Conservation (phyloP, 1,140 invertebrate genomes). For the Telenomus remus region DNA sequence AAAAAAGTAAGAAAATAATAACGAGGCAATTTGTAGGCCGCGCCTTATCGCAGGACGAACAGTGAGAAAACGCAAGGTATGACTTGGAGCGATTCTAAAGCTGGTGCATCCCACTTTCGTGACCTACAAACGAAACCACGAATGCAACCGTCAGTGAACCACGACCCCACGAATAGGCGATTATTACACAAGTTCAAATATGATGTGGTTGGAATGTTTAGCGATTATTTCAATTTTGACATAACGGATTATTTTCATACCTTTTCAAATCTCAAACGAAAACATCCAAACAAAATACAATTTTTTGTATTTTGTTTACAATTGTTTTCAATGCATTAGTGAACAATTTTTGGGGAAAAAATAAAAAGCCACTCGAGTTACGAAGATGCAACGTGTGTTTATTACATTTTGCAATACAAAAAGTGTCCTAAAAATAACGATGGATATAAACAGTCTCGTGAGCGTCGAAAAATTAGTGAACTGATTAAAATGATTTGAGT, state of each 20-base stretch:
- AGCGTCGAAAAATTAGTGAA: no score
- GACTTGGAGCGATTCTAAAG: slow-evolving; percentile 34
- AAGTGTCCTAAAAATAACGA: no score
- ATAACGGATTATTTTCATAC: slow-evolving; percentile 1
- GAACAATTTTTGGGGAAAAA: no score
- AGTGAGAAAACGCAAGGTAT: slow-evolving; percentile 35
- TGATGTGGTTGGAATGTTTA: slow-evolving; percentile 32
- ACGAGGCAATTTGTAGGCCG: neutral
- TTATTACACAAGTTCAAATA: slow-evolving; percentile 37
- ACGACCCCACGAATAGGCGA: slow-evolving; percentile 45
- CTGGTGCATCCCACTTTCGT: slow-evolving; percentile 45
- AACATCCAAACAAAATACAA: neutral
- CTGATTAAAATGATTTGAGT: no score
- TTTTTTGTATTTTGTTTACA: no score
- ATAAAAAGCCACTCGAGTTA: no score
- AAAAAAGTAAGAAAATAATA: no score
- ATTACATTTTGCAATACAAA: no score
- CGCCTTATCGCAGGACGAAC: slow-evolving; percentile 26
- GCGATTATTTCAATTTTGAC: slow-evolving; percentile 26
- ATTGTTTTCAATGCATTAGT: no score
- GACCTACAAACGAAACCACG: slow-evolving; percentile 49
- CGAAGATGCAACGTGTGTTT: no score
- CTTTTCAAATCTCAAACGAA: neutral
- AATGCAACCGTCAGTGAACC: slow-evolving; percentile 43
- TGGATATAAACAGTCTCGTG: no score